These are phyloP conservation scores for Gymnoscelis rufifasciata DNA, from an alignment of 2,888 invertebrate species.

Conservation along the genomic window DNA sequence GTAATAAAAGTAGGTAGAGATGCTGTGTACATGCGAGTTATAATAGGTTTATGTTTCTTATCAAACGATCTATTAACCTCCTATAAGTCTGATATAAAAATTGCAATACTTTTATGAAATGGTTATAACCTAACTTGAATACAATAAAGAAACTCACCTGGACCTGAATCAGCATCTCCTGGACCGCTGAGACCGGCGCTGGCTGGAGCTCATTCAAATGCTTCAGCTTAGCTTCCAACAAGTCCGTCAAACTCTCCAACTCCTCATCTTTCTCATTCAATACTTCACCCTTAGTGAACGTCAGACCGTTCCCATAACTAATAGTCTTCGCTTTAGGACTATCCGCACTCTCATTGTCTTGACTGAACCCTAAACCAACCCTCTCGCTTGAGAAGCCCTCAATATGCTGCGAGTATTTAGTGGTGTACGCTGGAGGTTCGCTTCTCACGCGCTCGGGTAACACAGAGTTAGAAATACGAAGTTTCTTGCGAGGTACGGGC, in stretches of 20 bases:
- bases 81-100: too few relatives aligned
- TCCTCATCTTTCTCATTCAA: constrained; percentile 64
- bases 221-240: constrained; percentile 75
- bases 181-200: constrained; percentile 67
- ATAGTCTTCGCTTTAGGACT: constrained; percentile 53
- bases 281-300: constrained; percentile 75
- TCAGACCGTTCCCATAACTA: constrained; percentile 63
- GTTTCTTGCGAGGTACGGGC: constrained; percentile 55
- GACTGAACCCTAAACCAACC: constrained; percentile 70
- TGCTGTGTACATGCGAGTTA: too few relatives aligned
- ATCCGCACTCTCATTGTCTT: constrained; percentile 41
- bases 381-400: constrained; percentile 69
- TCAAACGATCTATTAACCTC: too few relatives aligned
- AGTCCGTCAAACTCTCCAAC: constrained; percentile 54
- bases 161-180: constrained; percentile 78
- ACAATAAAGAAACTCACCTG: constrained; percentile 57
- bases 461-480: constrained; percentile 68
- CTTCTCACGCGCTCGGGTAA: constrained; percentile 53
- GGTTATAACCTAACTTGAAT: neutral
- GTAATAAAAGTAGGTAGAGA: too few relatives aligned
- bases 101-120: too few relatives aligned
- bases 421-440: constrained; percentile 60
- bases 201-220: constrained; percentile 72
- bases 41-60: too few relatives aligned
- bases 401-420: constrained; percentile 66